phyloP scores from a whole-genome alignment of 2,113 vertebrate genomes.

The Bos indicus region DNA sequence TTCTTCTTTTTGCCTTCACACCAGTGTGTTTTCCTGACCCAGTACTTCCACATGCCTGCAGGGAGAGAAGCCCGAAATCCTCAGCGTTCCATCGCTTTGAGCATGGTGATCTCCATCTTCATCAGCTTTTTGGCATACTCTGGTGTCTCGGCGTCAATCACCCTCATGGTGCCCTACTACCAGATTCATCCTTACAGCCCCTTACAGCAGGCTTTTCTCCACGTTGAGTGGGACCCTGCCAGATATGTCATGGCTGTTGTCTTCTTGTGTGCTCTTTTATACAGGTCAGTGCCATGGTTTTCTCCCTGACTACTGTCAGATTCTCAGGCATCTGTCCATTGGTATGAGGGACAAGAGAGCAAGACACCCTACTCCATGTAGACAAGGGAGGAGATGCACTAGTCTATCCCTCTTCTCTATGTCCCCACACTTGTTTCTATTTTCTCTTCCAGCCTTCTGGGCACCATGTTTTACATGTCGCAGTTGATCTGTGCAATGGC shows the following conservation, averaged over 20 bases:
- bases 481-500: slow-evolving; percentile 95
- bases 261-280: slow-evolving; percentile 92
- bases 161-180: slow-evolving; percentile 94
- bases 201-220: slow-evolving; percentile 87
- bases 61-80: slow-evolving; percentile 93
- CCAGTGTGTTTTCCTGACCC: background rate
- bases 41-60: slow-evolving; percentile 33
- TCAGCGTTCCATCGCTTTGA: slow-evolving; percentile 88
- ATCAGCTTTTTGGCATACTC: slow-evolving; percentile 93
- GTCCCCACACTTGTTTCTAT: accelerated
- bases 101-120: slow-evolving; percentile 89
- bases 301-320: too few relatives aligned
- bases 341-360: background rate
- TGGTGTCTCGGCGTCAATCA: slow-evolving; percentile 88
- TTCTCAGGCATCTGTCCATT: background rate
- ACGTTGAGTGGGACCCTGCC: slow-evolving; percentile 87
- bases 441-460: slow-evolving; percentile 83
- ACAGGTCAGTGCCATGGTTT: slow-evolving; percentile 81
- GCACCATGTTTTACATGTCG: slow-evolving; percentile 93
- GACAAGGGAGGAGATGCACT: background rate
- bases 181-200: slow-evolving; percentile 84
- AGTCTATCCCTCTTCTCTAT: accelerated
- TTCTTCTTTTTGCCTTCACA: background rate
- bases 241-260: slow-evolving; percentile 88
- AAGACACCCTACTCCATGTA: background rate